Evolutionary conservation across 2,797 vertebrate species (phyloP).

Genomic region (Molossus molossus): DNA sequence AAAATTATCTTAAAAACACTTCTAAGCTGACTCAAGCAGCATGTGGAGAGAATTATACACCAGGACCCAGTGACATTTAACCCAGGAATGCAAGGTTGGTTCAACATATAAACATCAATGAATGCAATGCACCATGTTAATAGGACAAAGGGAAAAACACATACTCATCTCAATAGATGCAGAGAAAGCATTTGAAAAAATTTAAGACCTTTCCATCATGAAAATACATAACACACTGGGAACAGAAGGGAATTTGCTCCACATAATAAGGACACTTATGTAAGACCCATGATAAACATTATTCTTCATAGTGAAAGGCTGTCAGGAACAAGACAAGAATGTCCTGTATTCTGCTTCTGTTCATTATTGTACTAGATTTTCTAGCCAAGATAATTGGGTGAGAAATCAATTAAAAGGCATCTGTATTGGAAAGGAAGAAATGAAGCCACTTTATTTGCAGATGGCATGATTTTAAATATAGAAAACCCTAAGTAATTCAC

Average conservation of each 20-base stretch:
- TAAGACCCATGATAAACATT: not conserved
- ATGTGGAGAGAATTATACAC: not conserved
- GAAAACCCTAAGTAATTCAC: not conserved
- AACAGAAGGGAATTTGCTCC: not conserved
- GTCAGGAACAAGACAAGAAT: not conserved
- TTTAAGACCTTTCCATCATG: not conserved
- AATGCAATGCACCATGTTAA: not conserved
- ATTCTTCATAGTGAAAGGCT: constrained; percentile 4
- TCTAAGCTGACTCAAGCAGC: not conserved
- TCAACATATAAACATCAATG: not conserved
- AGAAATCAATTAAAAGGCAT: not conserved
- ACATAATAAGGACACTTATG: not conserved
- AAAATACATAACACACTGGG: not conserved
- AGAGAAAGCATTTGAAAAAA: not conserved
- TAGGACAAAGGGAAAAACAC: not conserved
- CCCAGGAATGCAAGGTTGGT: not conserved
- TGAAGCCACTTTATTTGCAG: not conserved
- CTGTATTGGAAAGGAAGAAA: not conserved
- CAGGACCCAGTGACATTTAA: not conserved
- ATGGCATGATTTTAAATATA: not conserved
- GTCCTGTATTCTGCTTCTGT: not conserved
- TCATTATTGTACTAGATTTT: not conserved
- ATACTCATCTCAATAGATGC: not conserved
- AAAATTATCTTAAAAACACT: not conserved
- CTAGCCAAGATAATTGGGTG: too few relatives aligned